These are phyloP conservation scores for Neogobius melanostomus DNA, from an alignment of 2,113 vertebrate species.

Conservation along the genomic window DNA sequence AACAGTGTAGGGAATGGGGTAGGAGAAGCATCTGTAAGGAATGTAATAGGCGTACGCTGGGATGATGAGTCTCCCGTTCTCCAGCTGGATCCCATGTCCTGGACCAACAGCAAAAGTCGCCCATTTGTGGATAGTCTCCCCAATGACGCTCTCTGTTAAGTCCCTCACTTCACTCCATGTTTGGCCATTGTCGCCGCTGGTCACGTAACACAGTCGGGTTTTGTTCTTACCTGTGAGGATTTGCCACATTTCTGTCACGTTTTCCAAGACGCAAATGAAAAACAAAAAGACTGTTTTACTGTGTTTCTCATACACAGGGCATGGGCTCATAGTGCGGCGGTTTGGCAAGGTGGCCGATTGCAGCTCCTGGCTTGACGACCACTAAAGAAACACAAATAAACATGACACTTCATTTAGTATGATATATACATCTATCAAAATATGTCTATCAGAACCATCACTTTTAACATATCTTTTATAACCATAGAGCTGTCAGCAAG, in stretches of 20 bases:
- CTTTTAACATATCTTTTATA: too few relatives aligned
- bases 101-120: constrained; percentile 93
- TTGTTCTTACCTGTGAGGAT: constrained; percentile 83
- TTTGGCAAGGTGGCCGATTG: constrained; percentile 56
- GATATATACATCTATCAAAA: background rate
- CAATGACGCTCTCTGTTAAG: constrained; percentile 84
- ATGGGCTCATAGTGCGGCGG: constrained; percentile 82
- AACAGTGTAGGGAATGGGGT: constrained; percentile 52
- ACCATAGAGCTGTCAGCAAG: too few relatives aligned
- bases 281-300: constrained; percentile 82
- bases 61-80: constrained; percentile 82
- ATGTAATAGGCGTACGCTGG: constrained; percentile 86
- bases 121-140: constrained; percentile 77
- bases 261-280: constrained; percentile 83
- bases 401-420: background rate
- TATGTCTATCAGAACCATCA: background rate
- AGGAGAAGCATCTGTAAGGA: constrained; percentile 55
- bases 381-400: constrained; percentile 54
- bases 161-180: constrained; percentile 84
- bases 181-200: constrained; percentile 81
- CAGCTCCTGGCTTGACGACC: constrained; percentile 72
- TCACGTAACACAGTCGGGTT: constrained; percentile 85
- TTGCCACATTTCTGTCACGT: constrained; percentile 80
- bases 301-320: constrained; percentile 77
- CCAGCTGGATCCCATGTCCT: constrained; percentile 86